A percentile compares a stretch with the other conserved stretches of the same genome.
Evolutionary conservation across 2,888 invertebrate genomes (phyloP).

Genomic region (Troides helena): DNA sequence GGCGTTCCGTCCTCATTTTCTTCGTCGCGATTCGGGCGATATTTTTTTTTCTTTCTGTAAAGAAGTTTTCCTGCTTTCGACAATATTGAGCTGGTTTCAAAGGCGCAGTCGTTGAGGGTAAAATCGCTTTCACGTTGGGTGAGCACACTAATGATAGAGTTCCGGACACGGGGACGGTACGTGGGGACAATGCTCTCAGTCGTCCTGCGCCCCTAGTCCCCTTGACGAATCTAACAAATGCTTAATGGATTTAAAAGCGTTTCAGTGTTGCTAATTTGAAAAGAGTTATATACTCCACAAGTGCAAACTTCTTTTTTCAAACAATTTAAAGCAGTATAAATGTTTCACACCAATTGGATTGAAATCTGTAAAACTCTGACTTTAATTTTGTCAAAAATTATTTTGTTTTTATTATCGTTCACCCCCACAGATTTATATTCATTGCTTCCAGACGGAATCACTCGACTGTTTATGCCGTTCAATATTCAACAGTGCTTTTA

Average conservation of each 20-base stretch:
- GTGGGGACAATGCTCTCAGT: slow-evolving; percentile 38
- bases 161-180: slow-evolving; percentile 62
- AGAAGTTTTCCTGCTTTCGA: slow-evolving; percentile 77
- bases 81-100: slow-evolving; percentile 78
- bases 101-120: slow-evolving; percentile 66
- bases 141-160: slow-evolving; percentile 80
- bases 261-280: slow-evolving; percentile 55
- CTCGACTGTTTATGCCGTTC: slow-evolving; percentile 54
- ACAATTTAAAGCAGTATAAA: not conserved
- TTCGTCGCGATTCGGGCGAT: slow-evolving; percentile 61
- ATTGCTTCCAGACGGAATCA: slow-evolving; percentile 50
- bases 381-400: not conserved
- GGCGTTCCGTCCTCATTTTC: slow-evolving; percentile 72
- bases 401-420: slow-evolving; percentile 5
- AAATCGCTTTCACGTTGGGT: slow-evolving; percentile 78
- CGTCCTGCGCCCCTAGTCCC: slow-evolving; percentile 43
- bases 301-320: not conserved
- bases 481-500: slow-evolving; percentile 63
- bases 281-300: slow-evolving; percentile 33
- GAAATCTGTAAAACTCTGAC: not conserved
- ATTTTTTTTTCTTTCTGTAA: slow-evolving; percentile 66
- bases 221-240: slow-evolving; percentile 62
- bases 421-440: slow-evolving; percentile 31
- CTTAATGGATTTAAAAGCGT: slow-evolving; percentile 70
- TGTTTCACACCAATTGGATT: not conserved